Evolutionary conservation across 2,797 vertebrate genomes (phyloP), one percentile per base, ranked within the genome.

Genomic region (Paramormyrops hopkinsi): DNA sequence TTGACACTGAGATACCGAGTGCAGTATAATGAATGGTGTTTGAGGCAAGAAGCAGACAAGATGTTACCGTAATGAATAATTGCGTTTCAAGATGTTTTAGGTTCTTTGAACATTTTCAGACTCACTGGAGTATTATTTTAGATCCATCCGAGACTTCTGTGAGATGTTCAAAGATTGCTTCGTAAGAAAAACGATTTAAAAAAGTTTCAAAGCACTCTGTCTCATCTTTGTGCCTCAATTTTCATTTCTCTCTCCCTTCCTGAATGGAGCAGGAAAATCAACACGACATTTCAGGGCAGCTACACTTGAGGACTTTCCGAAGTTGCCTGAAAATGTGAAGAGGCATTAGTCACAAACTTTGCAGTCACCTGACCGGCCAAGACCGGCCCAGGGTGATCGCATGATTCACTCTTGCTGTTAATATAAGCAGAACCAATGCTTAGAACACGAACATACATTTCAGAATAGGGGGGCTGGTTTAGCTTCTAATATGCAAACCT

Each of bases 61-160:
- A 79, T 79, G 73, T 79, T 79, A 79, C 37, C 7, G 33, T 41
- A 79, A 79, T 79, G n/a, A 79, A 79, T 79, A 79, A 79, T n/a
- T 79, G 73, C 5, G 37, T 79, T 79, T 44, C 37, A 44, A 79
- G 73, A 79, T 69, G 59, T 62, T 59, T 87, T 62, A 87, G 44
- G 37, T 87, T 87, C 54, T 17, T 62, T 62, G 33, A 84, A 84
- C 82, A 87, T 41, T 56, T 62, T 46, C 37, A 65, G 44, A 7
- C 56, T 88, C 65, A 8, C 82, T 51, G 73, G 73, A 44, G 73
- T 19, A 79, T 79, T 41, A 79, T 79, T 79, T 79, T 33, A 33
- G 73, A 79, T 79, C 73, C 73, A 79, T 79, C 37, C 19, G 73
- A 79, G 73, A 41, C 73, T 79, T 79, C 37, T 17, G 73, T 79